phyloP scores from a whole-genome alignment of 2,888 invertebrate species.

The Apamea crenata region DNA sequence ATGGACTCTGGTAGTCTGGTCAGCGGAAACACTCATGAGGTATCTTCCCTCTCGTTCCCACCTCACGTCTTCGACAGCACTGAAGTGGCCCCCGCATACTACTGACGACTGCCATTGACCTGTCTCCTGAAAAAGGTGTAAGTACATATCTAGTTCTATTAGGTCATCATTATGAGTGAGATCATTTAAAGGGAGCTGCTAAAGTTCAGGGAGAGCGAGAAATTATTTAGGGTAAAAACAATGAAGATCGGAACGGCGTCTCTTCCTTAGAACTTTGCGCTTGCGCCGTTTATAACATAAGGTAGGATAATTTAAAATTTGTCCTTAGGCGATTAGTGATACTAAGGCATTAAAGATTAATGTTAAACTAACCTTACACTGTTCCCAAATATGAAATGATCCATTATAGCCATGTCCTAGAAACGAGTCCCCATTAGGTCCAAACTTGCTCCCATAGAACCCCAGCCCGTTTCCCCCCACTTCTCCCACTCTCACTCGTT shows the following conservation, averaged over 20 bases:
- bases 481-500: constrained; percentile 96
- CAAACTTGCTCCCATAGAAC: constrained; percentile 96
- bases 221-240: background rate
- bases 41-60: constrained; percentile 95
- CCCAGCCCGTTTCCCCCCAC: constrained; percentile 98
- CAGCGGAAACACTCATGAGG: constrained; percentile 94
- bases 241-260: background rate
- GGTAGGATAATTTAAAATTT: background rate
- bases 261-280: background rate
- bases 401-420: constrained; percentile 98
- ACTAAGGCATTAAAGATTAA: background rate
- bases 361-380: constrained; percentile 80
- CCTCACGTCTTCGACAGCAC: constrained; percentile 94
- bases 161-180: background rate
- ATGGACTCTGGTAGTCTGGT: constrained; percentile 98
- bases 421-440: constrained; percentile 92
- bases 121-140: constrained; percentile 69
- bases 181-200: background rate
- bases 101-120: constrained; percentile 92
- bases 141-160: background rate
- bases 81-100: constrained; percentile 95
- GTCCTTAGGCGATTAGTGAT: background rate
- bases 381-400: constrained; percentile 96
- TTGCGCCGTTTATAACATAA: background rate
- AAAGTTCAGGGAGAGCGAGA: background rate